Base-by-base conservation (phyloP, 2,113 vertebrate genomes). In the Cebus imitator region DNA sequence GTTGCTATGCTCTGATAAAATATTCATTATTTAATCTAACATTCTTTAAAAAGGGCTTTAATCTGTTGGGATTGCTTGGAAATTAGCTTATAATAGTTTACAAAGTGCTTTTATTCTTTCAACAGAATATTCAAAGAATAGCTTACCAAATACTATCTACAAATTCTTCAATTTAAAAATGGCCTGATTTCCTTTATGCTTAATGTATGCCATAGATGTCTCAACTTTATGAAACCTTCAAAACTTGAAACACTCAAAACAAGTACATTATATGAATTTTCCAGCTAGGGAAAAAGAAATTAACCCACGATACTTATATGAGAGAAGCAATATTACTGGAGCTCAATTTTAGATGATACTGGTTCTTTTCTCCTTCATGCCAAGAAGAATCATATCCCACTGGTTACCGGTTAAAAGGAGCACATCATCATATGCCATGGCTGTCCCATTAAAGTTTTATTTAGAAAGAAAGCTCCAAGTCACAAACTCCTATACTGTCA, bases 111-210 rank as follows among this genome's bases (percentile, higher is more conserved):
- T 90, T 11, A 52, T 45, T 58, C 30, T 87, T 73, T 87, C 68
- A 66, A 57, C 2, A 52, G 10, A 57, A 81, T 48, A 94, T 37
- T 87, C 10, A 64, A 75, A 82, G 35, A 84, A 83, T 0, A 75
- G 25, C 61, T 87, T 57, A 86, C 58, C 55, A 81, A 94, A 86
- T 52, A 52, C 37, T 72, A 93, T n/a, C 32, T 82, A 35, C 76
- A 91, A 61, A 30, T 25, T 58, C 32, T 95, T 94, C 35, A 45
- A 61, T 81, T 93, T 88, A 73, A 89, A 85, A 85, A 90, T 48
- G 43, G 6, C 8, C 27, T 93, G 35, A 90, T 68, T 96, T 80
- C 40, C 40, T 87, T 90, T 80, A 66, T 82, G 25, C 16, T 91
- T 52, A 40, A 45, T 40, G 4, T 55, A 72, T 43, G 18, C 4